A percentile compares a stretch with the other conserved stretches of the same genome.
These are phyloP conservation scores for Caretta caretta DNA, from an alignment of 2,113 vertebrate species.

Conservation along the genomic window DNA sequence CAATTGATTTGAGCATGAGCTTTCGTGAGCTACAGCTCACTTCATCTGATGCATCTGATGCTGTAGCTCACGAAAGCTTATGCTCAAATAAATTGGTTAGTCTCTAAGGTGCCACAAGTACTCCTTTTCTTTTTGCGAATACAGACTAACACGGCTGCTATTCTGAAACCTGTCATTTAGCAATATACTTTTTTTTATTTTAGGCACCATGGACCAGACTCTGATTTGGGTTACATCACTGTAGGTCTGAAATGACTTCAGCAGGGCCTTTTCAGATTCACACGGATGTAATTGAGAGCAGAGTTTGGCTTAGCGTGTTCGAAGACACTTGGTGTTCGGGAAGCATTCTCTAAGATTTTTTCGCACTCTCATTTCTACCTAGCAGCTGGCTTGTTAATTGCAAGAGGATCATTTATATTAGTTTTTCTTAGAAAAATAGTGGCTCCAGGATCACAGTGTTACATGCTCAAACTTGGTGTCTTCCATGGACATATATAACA, in stretches of 20 bases:
- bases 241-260: constrained; percentile 32
- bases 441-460: constrained; percentile 43
- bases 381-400: constrained; percentile 51
- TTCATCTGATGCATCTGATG: too few species aligned
- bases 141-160: too few species aligned
- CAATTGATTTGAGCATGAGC: too few species aligned
- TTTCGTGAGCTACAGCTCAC: too few species aligned
- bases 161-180: too few species aligned
- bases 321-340: constrained; percentile 52
- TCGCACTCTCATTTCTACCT: constrained; percentile 59
- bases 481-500: not conserved
- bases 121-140: too few species aligned
- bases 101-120: too few species aligned
- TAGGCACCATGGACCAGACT: constrained; percentile 32
- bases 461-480: constrained; percentile 18
- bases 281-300: not conserved
- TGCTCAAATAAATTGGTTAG: too few species aligned
- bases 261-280: constrained; percentile 52
- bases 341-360: constrained; percentile 30
- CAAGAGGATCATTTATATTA: constrained; percentile 61
- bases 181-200: not conserved
- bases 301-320: constrained; percentile 50
- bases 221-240: constrained; percentile 57
- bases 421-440: constrained; percentile 15
- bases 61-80: too few species aligned